Conservation (phyloP, 2,797 vertebrate species). For the Aldrovandia affinis region DNA sequence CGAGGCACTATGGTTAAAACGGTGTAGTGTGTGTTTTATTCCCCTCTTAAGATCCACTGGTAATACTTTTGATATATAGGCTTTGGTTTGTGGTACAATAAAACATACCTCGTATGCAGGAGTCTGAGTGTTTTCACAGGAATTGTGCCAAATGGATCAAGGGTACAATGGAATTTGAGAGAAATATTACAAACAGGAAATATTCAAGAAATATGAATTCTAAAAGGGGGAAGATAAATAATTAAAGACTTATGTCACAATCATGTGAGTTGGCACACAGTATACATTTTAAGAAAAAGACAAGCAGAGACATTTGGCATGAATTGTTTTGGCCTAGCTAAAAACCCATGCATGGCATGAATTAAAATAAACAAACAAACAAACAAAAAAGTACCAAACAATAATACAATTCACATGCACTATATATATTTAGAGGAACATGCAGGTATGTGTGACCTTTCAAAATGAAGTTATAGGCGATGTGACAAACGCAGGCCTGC, state of each 20-base stretch:
- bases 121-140: not conserved
- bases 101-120: not conserved
- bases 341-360: not conserved
- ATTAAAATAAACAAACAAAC: not conserved
- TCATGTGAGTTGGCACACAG: no score
- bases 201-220: no score
- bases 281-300: no score
- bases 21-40: not conserved
- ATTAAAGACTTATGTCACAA: no score
- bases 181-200: not conserved
- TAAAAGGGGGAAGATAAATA: no score
- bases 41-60: not conserved
- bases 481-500: not conserved
- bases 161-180: not conserved
- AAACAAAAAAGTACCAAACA: not conserved
- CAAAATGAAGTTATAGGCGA: not conserved
- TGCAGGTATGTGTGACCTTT: not conserved
- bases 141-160: not conserved
- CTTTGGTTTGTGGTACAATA: not conserved
- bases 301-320: no score
- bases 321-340: not conserved
- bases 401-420: not conserved
- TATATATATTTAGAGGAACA: not conserved
- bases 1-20: not conserved
- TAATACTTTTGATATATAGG: not conserved